Percentiles rank a stretch among this genome's conserved stretches.
Conservation (phyloP, 2,113 vertebrate genomes). For the Atlantisia rogersi region DNA sequence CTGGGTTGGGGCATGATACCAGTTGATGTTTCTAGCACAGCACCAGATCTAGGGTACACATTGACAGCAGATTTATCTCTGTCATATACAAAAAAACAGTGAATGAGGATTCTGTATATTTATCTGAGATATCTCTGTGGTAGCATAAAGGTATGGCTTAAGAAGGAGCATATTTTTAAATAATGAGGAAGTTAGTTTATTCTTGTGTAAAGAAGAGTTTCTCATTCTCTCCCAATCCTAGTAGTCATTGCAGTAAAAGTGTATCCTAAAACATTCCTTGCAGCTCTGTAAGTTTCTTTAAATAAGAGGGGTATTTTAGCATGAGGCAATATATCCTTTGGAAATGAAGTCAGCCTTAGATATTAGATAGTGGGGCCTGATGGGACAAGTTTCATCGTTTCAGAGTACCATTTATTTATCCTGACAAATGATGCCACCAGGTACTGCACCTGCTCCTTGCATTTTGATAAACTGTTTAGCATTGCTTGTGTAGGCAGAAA, state of each 20-base stretch:
- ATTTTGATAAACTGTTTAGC: slow-evolving; percentile 44
- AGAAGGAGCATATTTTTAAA: neutral
- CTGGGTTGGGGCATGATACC: neutral
- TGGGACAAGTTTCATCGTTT: slow-evolving; percentile 12
- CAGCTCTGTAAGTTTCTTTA: neutral
- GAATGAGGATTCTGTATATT: neutral
- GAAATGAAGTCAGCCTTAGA: slow-evolving; percentile 32
- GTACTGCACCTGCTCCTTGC: slow-evolving; percentile 48
- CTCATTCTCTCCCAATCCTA: neutral
- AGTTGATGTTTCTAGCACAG: neutral
- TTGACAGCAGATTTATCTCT: neutral
- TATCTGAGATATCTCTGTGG: neutral
- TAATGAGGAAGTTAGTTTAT: neutral
- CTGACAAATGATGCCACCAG: slow-evolving; percentile 46
- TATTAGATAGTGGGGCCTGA: neutral
- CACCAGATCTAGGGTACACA: neutral
- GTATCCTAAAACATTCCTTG: neutral
- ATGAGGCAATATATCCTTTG: neutral
- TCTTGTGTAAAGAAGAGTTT: neutral
- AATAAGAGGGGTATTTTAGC: slow-evolving; percentile 2
- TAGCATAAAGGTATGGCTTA: neutral
- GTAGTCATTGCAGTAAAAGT: neutral
- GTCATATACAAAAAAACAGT: neutral
- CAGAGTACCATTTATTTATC: slow-evolving; percentile 19
- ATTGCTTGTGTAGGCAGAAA: neutral